Evolutionary conservation across 2,797 vertebrate genomes (phyloP), one percentile per base, ranked within the genome.

Genomic region (Pseudochromis fuscus): DNA sequence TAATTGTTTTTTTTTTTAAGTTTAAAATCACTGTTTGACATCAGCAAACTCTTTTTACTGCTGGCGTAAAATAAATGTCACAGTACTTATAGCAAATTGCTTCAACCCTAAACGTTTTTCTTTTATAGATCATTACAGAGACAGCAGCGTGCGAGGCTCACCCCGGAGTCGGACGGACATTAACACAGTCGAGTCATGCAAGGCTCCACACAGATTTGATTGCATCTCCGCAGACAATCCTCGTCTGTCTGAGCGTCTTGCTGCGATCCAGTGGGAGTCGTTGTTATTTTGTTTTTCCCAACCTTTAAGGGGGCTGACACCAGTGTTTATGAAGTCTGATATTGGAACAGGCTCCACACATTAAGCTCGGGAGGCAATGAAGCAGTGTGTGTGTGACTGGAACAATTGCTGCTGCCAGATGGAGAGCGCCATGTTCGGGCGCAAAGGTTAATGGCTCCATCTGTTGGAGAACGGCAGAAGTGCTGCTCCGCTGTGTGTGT

Each of bases 401-500:
- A 87, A 66, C 72, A 67, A 74, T 66, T 44, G 69, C 65, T 64
- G 60, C 76, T 62, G 60, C 69, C 86, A 78, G 70, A 83, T 82
- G 82, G 79, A 66, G 44, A 48, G 37, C 48, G 24, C 3, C 0
- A 9, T 35, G 38, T 51, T 60, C 31, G 58, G 46, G 82, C 72
- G 9, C 68, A 81, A 89, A 92, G 88, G 85, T 88, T 85, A 83
- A 88, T 78, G 73, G 90, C 88, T 65, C 92, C 93, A 92, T 92
- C 92, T 94, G 89, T 91, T 86, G 92, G 92, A 79, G 33, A 51
- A 6, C 1, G 4, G 44, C 23, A 60, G 65, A 80, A 83, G 49
- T 75, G 72, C 58, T 42, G 40, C 44, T 30, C 2, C 3, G 0
- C 24, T 62, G 21, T 13, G 2, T 71, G 7, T 35, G 1, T 25